Conservation (phyloP, 2,888 invertebrate genomes). For the Melieria omissa region DNA sequence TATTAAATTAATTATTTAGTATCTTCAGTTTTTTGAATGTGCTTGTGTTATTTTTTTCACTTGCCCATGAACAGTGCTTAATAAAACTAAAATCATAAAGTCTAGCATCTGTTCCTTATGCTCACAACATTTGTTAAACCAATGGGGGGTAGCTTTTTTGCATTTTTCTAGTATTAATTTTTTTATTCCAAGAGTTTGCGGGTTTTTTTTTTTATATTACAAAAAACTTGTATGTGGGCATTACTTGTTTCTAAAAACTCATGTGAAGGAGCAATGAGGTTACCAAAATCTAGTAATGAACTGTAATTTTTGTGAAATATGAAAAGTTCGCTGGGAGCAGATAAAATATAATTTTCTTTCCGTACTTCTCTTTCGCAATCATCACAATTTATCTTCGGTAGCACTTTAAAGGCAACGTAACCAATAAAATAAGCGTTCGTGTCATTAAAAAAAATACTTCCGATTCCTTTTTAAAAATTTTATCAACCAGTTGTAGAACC, state of each 20-base stretch:
- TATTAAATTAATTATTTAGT: too few species aligned
- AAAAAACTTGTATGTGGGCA: too few species aligned
- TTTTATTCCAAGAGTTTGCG: too few species aligned
- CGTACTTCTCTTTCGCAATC: constrained; percentile 1
- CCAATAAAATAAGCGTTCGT: constrained; percentile 30
- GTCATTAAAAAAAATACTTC: constrained; percentile 18
- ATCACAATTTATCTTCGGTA: constrained; percentile 21
- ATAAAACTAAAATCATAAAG: constrained; percentile 13
- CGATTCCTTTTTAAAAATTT: constrained; percentile 7
- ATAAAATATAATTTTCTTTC: too few species aligned
- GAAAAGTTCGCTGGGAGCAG: too few species aligned
- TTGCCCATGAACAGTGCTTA: constrained; percentile 15
- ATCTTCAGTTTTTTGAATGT: too few species aligned
- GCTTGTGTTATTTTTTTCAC: constrained; percentile 11
- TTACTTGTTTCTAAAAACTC: too few species aligned
- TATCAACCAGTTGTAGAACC: constrained; percentile 16
- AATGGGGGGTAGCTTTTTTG: constrained; percentile 16
- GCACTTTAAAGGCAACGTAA: constrained; percentile 31
- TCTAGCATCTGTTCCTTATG: constrained; percentile 7
- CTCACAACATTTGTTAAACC: constrained; percentile 17
- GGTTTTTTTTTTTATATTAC: too few species aligned
- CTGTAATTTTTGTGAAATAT: too few species aligned
- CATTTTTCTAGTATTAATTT: too few species aligned
- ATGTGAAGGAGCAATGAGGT: too few species aligned
- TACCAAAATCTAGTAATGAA: too few species aligned